Percentiles rank a stretch among this genome's conserved stretches.
phyloP scores from a whole-genome alignment of 2,888 invertebrate genomes.

The Cyclophora punctaria region DNA sequence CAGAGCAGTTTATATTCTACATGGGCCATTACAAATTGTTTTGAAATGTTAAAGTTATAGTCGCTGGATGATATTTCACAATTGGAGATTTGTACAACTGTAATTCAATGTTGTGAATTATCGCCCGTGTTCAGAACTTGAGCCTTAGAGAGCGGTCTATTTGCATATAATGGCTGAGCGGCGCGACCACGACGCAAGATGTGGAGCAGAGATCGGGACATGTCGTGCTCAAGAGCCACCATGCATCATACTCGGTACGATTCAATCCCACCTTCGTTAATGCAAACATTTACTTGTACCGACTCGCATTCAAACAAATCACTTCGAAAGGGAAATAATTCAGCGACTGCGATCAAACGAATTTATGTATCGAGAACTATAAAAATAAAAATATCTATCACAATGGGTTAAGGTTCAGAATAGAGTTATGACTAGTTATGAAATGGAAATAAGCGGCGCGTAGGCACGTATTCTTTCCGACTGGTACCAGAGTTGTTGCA shows the following conservation, averaged over 20 bases:
- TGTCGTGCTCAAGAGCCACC: constrained; percentile 42
- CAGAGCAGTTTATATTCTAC: constrained; percentile 11
- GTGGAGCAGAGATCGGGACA: constrained; percentile 54
- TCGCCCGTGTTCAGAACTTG: constrained; percentile 46
- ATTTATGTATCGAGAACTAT: too few species aligned
- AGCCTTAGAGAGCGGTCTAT: constrained; percentile 43
- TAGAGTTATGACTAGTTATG: background rate
- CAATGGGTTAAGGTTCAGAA: too few species aligned
- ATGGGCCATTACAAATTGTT: constrained; percentile 15
- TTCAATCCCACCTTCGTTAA: constrained; percentile 35
- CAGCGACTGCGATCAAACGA: too few species aligned
- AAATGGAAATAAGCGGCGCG: constrained; percentile 17
- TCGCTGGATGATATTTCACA: constrained; percentile 19
- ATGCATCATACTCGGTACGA: constrained; percentile 42
- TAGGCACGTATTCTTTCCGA: constrained; percentile 37
- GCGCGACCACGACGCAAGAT: constrained; percentile 58
- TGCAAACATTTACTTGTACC: constrained; percentile 27
- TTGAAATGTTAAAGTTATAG: constrained; percentile 14
- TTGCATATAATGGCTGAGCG: constrained; percentile 63
- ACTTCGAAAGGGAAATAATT: constrained; percentile 34
- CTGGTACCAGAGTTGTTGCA: constrained; percentile 47
- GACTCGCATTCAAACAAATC: constrained; percentile 25
- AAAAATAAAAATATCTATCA: too few species aligned
- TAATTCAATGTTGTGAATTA: constrained; percentile 26
- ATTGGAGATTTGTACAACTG: constrained; percentile 13